Conservation (phyloP, 1,140 invertebrate species). For the Gonatopus flavifemur region DNA sequence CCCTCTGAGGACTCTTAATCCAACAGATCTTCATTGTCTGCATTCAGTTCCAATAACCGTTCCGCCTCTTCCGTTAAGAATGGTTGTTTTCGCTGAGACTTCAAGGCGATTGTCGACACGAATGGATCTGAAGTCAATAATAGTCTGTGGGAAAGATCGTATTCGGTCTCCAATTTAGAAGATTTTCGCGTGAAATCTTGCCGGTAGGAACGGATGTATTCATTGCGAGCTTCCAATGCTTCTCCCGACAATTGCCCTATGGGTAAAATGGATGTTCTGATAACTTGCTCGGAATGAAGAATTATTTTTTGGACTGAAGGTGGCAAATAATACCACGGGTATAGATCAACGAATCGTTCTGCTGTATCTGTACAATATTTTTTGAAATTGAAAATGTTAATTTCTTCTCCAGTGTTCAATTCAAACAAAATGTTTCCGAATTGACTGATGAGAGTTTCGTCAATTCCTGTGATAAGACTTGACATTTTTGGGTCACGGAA, state of each 20-base stretch:
- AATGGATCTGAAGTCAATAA: too few relatives aligned
- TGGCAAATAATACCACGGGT: too few relatives aligned
- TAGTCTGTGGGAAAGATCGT: constrained; percentile 35
- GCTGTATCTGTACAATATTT: constrained; percentile 24
- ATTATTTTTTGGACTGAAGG: constrained; percentile 25
- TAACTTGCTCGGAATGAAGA: constrained; percentile 33
- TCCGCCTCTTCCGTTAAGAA: too few relatives aligned
- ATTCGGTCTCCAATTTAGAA: constrained; percentile 27
- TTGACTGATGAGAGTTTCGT: constrained; percentile 31
- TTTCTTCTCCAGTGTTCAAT: constrained; percentile 27
- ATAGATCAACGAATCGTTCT: constrained; percentile 14
- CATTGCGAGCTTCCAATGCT: constrained; percentile 40
- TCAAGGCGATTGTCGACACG: too few relatives aligned
- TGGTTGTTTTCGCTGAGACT: too few relatives aligned
- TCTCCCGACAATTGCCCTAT: constrained; percentile 44
- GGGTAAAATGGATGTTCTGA: constrained; percentile 28
- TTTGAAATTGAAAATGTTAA: constrained; percentile 22
- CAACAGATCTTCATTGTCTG: too few relatives aligned
- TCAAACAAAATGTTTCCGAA: constrained; percentile 31
- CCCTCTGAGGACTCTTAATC: too few relatives aligned
- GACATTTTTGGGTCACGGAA: constrained; percentile 34
- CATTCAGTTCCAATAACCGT: too few relatives aligned
- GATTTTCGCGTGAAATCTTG: constrained; percentile 31
- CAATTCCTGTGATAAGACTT: constrained; percentile 34
- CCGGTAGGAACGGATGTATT: constrained; percentile 32